A percentile compares a stretch with the other conserved stretches of the same genome.
Evolutionary conservation across 2,797 vertebrate genomes (phyloP).

Genomic region (Pteropus rufus): DNA sequence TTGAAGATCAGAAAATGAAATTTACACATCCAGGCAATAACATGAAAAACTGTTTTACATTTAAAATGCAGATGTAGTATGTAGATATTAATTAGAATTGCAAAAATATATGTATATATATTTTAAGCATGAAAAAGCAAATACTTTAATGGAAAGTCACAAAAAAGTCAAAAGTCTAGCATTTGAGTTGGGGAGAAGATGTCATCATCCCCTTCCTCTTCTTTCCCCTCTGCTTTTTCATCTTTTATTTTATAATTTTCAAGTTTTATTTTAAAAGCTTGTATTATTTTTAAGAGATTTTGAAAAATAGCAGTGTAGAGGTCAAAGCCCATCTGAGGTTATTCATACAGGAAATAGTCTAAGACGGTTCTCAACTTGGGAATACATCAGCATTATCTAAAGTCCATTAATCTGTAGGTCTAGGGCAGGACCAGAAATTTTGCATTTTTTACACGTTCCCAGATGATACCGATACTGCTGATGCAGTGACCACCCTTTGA

Average conservation of each 20-base stretch:
- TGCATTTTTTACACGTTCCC: not conserved
- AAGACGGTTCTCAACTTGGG: not conserved
- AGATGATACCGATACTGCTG: not conserved
- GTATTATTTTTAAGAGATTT: not conserved
- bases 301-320: not conserved
- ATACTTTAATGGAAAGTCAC: not conserved
- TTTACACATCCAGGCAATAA: not conserved
- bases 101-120: not conserved
- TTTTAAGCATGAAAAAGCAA: not conserved
- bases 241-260: not conserved
- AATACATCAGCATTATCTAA: not conserved
- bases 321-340: not conserved
- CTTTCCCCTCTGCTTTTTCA: not conserved
- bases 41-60: not conserved
- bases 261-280: not conserved
- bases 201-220: not conserved
- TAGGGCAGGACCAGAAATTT: not conserved
- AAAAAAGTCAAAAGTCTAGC: not conserved
- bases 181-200: not conserved
- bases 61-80: not conserved
- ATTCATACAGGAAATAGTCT: not conserved
- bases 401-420: not conserved
- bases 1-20: not conserved
- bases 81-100: not conserved
- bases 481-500: not conserved